Base-by-base conservation (phyloP, 2,797 vertebrate genomes). In the Atherinosoma microstoma region DNA sequence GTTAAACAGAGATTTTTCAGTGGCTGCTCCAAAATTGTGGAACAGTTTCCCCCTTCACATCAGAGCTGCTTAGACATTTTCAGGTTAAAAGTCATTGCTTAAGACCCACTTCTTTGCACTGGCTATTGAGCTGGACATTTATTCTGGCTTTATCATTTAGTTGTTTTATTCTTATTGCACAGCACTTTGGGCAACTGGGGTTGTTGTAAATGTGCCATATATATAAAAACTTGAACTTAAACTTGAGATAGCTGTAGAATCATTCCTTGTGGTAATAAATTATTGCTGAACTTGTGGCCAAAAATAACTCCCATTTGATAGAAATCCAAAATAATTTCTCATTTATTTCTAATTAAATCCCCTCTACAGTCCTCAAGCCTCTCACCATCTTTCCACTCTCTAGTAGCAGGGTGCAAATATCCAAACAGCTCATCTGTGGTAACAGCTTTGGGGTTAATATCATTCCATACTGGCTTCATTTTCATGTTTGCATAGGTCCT, bases 321-420 rank as follows among this genome's bases (percentile, higher is more conserved):
- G 53, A 20, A 79, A 22, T 45, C 40, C 6, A 20, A 45, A 45
- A 45, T 38, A 66, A 27, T 75, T 80, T 29, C 58, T 56, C 13
- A 30, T 68, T 81, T 58, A 62, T 40, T 80, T 9, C 18, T 68
- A 29, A 58, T 51, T 62, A 49, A 70, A 76, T 51, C 70, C 6
- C 18, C 11, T 8, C 11, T 53, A 45, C 34, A 71, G 51, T 58
- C 29, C 53, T 59, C 13, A n/a, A 58, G 6, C 20, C 30, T 27
- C 86, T 85, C 85, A 96, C 95, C 96, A 71, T 96, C 93, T 88
- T 96, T 94, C 94, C 95, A 91, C 75, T 96, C 94, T 70, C 95
- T 87, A 35, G 93, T 93, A 15, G 88, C 94, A 64, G 92, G 94
- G 82, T 95, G 93, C 86, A 96, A 89, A 80, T 94, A 96, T 18